Conservation (phyloP, 1,140 invertebrate species). For the Capitella teleta region DNA sequence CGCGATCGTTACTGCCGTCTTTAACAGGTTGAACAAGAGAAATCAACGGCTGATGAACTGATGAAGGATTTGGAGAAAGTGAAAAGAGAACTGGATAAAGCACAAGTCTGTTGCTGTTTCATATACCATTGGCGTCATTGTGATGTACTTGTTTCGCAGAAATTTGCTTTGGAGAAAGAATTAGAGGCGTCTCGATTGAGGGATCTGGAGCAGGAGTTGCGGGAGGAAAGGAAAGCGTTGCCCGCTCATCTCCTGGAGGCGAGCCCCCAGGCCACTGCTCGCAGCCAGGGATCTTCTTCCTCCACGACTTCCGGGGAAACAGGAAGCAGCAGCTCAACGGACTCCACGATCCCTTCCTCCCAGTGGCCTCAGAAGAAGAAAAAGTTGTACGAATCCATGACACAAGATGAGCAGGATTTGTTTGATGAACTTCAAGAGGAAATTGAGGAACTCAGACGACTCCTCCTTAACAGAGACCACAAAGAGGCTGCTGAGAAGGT, state of each 20-base stretch:
- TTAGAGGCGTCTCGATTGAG: no score
- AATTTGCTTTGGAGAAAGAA: neutral
- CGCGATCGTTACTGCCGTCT: no score
- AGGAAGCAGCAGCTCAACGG: neutral
- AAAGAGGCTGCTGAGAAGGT: neutral
- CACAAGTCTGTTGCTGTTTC: constrained; percentile 17
- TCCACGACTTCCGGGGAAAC: neutral
- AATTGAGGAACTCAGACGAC: constrained; percentile 3
- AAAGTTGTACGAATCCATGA: constrained; percentile 3
- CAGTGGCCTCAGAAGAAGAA: constrained; percentile 6
- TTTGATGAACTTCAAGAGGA: constrained; percentile 7
- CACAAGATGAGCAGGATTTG: constrained; percentile 1
- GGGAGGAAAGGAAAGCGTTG: neutral
- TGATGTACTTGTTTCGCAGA: neutral
- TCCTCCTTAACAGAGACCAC: neutral
- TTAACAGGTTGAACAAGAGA: constrained; percentile 13
- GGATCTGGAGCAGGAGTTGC: constrained; percentile 15
- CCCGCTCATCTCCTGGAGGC: constrained; percentile 1
- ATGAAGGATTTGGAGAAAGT: constrained; percentile 28
- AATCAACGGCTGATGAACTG: constrained; percentile 27
- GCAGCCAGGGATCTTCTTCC: neutral
- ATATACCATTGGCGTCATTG: constrained; percentile 15
- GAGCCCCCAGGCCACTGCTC: neutral
- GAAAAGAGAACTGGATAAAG: constrained; percentile 23
- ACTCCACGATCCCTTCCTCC: constrained; percentile 3